Base-by-base conservation (phyloP, 2,797 vertebrate genomes). In the Paguma larvata region DNA sequence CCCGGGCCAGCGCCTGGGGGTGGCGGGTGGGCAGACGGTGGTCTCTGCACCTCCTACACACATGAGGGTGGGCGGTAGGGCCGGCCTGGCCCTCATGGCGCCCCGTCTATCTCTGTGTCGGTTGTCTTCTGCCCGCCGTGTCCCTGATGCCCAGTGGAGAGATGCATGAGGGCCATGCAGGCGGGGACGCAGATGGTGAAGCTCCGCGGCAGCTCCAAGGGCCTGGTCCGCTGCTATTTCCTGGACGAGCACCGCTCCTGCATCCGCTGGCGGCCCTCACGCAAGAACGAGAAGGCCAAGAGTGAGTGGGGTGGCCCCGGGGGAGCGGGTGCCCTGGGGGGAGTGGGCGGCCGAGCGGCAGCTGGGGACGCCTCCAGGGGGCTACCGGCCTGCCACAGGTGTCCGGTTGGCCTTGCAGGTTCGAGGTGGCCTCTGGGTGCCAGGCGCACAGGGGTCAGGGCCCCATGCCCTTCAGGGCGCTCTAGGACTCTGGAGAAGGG, bases 251-350 rank as follows among this genome's bases (percentile, higher is more conserved):
- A 99, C 98, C 99, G 99, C 97, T 99, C 99, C 18, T 99, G 99
- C 96, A 99, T 99, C 97, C 99, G 99, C 97, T 99, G 99, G 99
- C 99, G 99, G 97, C 99, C 99, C 0, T 99, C 99, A 0, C 99
- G 99, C 78, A 99, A 99, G 98, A 99, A 99, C 5, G 99, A 99
- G 98, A 99, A 99, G 97, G 99, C 99, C 97, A 99, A 99, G 98
- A 99, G 99, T 99, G 98, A 99, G 99, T 99, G 44, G n/a, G 6
- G 27, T 0, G 10, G 3, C 18, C 2, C 1, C 30, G 13, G 32
- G 67, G 5, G 5, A 25, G 1, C 6, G 46, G 23, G 30, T 0
- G 30, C 27, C 13, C 13, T 65, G 63, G 2, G 30, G 16, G 13
- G 2, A 23, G n/a, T 15, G 6, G 32, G 32, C 3, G 14, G 65